These are phyloP conservation scores for Bombus vancouverensis DNA, from an alignment of 1,140 invertebrate species.

Conservation along the genomic window DNA sequence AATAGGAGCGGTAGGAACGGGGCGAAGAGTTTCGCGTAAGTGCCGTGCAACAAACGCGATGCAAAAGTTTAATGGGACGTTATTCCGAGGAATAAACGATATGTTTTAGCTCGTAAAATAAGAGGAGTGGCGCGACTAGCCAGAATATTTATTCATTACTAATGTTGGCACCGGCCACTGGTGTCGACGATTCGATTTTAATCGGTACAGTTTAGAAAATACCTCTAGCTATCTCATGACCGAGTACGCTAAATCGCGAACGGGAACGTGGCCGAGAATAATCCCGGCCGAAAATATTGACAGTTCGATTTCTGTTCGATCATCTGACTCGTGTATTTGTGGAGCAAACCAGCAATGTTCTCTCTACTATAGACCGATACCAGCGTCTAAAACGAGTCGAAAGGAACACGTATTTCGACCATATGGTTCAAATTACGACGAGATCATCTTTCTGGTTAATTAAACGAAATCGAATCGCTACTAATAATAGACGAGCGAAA, in stretches of 20 bases:
- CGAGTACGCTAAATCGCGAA: conserved; percentile 12
- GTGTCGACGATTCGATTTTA: conserved; percentile 32
- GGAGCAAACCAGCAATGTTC: not conserved
- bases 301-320: conserved; percentile 7
- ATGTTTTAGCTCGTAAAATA: conserved; percentile 24
- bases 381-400: not conserved
- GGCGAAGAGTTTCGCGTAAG: conserved; percentile 20
- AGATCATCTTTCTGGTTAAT: not conserved
- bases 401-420: not conserved
- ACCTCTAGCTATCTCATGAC: not conserved
- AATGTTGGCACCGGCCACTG: conserved; percentile 46
- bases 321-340: not conserved
- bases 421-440: not conserved
- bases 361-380: not conserved
- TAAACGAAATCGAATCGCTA: not conserved
- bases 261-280: not conserved
- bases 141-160: conserved; percentile 45
- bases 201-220: conserved; percentile 52
- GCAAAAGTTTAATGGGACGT: conserved; percentile 50
- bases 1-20: conserved; percentile 12
- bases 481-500: not conserved
- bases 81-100: conserved; percentile 52
- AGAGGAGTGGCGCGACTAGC: not conserved
- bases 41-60: conserved; percentile 24
- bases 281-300: conserved; percentile 24